A percentile compares a stretch with the other conserved stretches of the same genome.
phyloP scores from a whole-genome alignment of 64 coral and sea anemone genomes.

The Montipora capricornis region DNA sequence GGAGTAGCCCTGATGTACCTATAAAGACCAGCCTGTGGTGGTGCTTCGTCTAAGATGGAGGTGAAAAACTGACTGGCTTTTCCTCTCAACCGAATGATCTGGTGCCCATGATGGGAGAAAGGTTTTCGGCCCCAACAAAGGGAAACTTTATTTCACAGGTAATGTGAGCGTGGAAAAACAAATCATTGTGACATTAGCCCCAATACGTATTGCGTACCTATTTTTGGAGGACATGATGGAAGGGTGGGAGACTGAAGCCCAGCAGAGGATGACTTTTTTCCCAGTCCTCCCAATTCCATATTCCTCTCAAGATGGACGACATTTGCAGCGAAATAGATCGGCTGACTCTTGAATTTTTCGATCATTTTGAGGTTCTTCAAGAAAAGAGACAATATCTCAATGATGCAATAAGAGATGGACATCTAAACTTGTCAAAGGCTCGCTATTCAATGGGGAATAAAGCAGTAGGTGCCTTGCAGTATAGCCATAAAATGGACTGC shows the following conservation, averaged over 20 bases:
- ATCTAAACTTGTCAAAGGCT: conserved; percentile 89
- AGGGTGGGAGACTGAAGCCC: neutral
- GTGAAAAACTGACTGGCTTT: too few relatives aligned
- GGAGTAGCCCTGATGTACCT: too few relatives aligned
- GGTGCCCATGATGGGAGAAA: too few relatives aligned
- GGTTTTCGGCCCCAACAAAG: too few relatives aligned
- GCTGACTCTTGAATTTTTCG: conserved; percentile 82
- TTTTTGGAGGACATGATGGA: neutral
- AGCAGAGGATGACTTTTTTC: neutral
- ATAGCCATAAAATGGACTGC: conserved; percentile 81
- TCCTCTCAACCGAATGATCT: too few relatives aligned
- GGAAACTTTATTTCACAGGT: too few relatives aligned
- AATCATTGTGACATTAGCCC: too few relatives aligned
- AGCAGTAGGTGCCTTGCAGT: conserved; percentile 78
- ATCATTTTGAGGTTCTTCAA: conserved; percentile 68
- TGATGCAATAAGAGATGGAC: conserved; percentile 81
- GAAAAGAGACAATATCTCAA: conserved; percentile 67
- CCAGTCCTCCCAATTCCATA: neutral
- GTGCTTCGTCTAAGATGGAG: too few relatives aligned
- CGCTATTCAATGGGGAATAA: conserved; percentile 98
- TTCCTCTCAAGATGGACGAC: conserved; percentile 77
- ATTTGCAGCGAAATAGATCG: conserved; percentile 57
- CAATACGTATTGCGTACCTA: neutral
- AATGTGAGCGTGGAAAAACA: too few relatives aligned
- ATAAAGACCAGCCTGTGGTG: too few relatives aligned